These are phyloP conservation scores for Coregonus ussuriensis DNA, from an alignment of 2,797 vertebrate genomes.

Conservation along the genomic window DNA sequence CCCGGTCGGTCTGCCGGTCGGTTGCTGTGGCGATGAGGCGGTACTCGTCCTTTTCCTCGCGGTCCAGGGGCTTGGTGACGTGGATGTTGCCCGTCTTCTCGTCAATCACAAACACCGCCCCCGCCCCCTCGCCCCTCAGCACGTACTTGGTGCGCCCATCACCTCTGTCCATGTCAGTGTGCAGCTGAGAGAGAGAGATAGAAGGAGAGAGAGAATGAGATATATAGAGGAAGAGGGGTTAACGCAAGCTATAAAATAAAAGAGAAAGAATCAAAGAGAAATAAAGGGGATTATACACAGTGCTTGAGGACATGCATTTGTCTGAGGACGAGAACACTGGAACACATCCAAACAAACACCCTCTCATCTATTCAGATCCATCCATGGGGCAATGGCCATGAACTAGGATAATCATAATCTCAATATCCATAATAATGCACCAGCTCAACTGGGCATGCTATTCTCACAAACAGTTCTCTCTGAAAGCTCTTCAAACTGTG, in stretches of 20 bases:
- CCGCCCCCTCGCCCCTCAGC: constrained; percentile 88
- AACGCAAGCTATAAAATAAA: too few species aligned
- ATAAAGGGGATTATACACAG: constrained; percentile 60
- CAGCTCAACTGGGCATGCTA: constrained; percentile 42
- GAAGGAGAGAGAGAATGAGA: not conserved
- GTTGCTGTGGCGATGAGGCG: constrained; percentile 87
- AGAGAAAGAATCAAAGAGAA: constrained; percentile 14
- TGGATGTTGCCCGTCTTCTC: constrained; percentile 93
- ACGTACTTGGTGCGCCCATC: constrained; percentile 89
- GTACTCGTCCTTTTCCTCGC: constrained; percentile 91
- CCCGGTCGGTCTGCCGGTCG: constrained; percentile 85
- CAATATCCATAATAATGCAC: constrained; percentile 55
- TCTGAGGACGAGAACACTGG: constrained; percentile 39
- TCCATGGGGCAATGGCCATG: constrained; percentile 44
- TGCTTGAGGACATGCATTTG: constrained; percentile 32
- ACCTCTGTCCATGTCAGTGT: constrained; percentile 88
- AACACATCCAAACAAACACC: constrained; percentile 28
- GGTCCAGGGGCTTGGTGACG: constrained; percentile 90
- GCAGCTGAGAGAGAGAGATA: constrained; percentile 64
- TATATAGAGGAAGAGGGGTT: not conserved
- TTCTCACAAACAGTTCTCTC: constrained; percentile 19
- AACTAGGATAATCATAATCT: constrained; percentile 55
- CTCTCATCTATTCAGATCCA: not conserved
- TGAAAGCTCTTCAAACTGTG: constrained; percentile 43
- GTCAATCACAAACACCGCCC: constrained; percentile 90